phyloP scores from a whole-genome alignment of 2,888 invertebrate species.

The Mesodorylaimus sp. region DNA sequence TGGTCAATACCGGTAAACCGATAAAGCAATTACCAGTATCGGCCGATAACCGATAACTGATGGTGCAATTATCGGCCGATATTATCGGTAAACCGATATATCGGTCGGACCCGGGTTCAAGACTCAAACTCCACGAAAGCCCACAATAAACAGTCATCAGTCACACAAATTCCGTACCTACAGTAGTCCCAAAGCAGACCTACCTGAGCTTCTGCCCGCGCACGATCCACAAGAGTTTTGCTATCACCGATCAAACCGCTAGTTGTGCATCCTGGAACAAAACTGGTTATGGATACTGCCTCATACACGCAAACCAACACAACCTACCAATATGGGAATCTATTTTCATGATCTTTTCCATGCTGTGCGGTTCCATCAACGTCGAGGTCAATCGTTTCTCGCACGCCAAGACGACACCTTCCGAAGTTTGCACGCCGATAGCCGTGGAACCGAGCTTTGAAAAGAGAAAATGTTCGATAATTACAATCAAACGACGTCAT shows the following conservation, averaged over 20 bases:
- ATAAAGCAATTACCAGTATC: not conserved
- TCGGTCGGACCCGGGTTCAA: too few species aligned
- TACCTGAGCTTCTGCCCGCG: conserved; percentile 75
- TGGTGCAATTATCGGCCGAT: too few species aligned
- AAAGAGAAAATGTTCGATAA: conserved; percentile 2
- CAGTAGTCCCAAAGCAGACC: too few species aligned
- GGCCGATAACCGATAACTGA: too few species aligned
- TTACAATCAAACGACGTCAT: not conserved
- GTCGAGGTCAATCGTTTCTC: conserved; percentile 93
- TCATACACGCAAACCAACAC: conserved; percentile 6
- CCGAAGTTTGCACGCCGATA: conserved; percentile 83
- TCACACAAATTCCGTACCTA: too few species aligned
- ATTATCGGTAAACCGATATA: too few species aligned
- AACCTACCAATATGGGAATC: conserved; percentile 69
- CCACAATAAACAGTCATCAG: too few species aligned
- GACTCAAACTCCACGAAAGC: too few species aligned
- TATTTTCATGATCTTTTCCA: conserved; percentile 96
- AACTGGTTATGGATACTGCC: not conserved
- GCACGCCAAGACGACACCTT: conserved; percentile 89
- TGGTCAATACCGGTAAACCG: conserved; percentile 4
- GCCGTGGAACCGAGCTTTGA: conserved; percentile 74
- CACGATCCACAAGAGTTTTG: conserved; percentile 73
- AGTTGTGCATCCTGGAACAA: conserved; percentile 56
- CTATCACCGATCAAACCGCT: conserved; percentile 97
- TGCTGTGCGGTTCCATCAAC: conserved; percentile 84